These are phyloP conservation scores for Pseudomugil tenellus DNA, from an alignment of 2,797 vertebrate genomes.

Conservation along the genomic window DNA sequence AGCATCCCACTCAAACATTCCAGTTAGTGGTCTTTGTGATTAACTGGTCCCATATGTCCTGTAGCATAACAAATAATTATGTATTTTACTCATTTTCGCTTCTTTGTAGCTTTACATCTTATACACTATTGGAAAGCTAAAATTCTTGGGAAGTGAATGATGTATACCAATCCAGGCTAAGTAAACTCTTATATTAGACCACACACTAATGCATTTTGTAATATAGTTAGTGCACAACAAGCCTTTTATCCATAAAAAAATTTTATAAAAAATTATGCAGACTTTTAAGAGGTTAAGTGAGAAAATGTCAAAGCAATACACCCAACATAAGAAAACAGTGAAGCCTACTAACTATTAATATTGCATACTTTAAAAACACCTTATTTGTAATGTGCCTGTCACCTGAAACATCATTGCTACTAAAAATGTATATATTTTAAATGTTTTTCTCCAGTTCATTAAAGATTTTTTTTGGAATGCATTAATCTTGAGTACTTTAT, in stretches of 20 bases:
- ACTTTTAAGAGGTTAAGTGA: background rate
- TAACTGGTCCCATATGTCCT: constrained; percentile 25
- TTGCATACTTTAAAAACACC: constrained; percentile 9
- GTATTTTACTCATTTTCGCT: no score
- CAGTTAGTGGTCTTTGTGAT: constrained; percentile 71
- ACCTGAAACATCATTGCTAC: background rate
- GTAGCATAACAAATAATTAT: no score
- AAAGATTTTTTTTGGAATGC: constrained; percentile 47
- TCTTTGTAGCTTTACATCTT: no score
- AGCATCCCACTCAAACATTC: constrained; percentile 68
- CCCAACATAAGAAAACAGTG: background rate
- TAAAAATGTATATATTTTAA: constrained; percentile 33
- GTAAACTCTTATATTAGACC: no score
- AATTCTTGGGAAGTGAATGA: no score
- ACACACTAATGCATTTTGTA: no score
- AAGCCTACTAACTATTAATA: background rate
- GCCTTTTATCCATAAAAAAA: background rate
- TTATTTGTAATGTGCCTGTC: constrained; percentile 17
- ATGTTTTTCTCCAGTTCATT: constrained; percentile 44
- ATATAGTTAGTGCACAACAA: background rate
- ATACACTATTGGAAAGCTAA: no score
- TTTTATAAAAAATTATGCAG: background rate
- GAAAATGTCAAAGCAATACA: constrained; percentile 3
- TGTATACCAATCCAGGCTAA: no score
- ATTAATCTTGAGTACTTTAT: constrained; percentile 14